phyloP scores from a whole-genome alignment of 1,140 invertebrate species.

The Lepidurus packardi region DNA sequence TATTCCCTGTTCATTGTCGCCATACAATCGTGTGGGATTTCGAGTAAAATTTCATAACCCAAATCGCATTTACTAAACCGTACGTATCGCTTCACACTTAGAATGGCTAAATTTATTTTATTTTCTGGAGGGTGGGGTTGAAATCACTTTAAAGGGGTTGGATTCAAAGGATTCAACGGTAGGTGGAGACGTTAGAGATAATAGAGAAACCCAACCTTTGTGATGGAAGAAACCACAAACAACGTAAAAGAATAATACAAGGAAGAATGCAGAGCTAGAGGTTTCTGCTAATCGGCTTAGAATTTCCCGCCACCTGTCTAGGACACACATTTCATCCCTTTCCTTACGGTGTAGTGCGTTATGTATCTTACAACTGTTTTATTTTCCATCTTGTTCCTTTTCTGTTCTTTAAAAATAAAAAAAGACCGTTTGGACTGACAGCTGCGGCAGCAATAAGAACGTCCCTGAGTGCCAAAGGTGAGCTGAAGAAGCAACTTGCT shows the following conservation, averaged over 20 bases:
- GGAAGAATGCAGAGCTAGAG: neutral
- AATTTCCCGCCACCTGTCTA: neutral
- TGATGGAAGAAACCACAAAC: neutral
- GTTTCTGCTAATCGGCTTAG: neutral
- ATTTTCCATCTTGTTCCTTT: neutral
- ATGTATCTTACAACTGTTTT: neutral
- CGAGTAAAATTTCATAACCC: too few relatives aligned
- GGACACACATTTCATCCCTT: neutral
- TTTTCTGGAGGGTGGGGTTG: too few relatives aligned
- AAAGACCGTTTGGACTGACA: neutral
- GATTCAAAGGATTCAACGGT: too few relatives aligned
- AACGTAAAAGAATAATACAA: neutral
- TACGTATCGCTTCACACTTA: too few relatives aligned
- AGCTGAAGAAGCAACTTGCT: neutral
- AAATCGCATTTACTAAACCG: too few relatives aligned
- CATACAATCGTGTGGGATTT: too few relatives aligned
- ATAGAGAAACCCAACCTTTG: neutral
- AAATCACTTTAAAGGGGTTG: too few relatives aligned
- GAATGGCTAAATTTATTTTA: too few relatives aligned
- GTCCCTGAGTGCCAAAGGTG: constrained; percentile 5
- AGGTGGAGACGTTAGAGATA: too few relatives aligned
- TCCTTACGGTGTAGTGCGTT: neutral
- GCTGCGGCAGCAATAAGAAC: constrained; percentile 17
- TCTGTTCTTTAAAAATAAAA: too few relatives aligned
- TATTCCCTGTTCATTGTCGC: too few relatives aligned